Evolutionary conservation across 2,888 invertebrate species (phyloP).

Genomic region (Megamerina dolium): DNA sequence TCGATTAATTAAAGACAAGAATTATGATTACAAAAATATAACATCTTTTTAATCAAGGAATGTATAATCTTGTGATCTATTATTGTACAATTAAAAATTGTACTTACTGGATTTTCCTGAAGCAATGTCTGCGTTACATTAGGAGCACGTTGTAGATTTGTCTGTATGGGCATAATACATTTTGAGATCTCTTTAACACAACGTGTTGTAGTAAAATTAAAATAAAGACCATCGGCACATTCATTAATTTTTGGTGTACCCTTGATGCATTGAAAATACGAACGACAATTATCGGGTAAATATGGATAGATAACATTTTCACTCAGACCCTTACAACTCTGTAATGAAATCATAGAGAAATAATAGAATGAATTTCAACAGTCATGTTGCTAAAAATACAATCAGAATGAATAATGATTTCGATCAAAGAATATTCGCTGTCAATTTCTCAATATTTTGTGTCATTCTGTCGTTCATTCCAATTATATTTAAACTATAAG

Average conservation of each 20-base stretch:
- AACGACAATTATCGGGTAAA: constrained; percentile 25
- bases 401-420: no score
- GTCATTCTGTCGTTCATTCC: no score
- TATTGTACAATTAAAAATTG: constrained; percentile 1
- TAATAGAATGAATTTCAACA: no score
- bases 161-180: constrained; percentile 17
- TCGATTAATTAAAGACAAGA: no score
- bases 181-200: constrained; percentile 24
- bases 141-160: constrained; percentile 2
- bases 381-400: no score
- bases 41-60: no score
- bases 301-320: constrained; percentile 25
- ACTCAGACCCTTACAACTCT: constrained; percentile 25
- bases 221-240: constrained; percentile 27
- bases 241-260: constrained; percentile 22
- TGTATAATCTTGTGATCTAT: no score
- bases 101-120: neutral
- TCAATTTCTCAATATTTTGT: no score
- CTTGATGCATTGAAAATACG: constrained; percentile 30
- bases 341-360: neutral
- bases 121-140: neutral
- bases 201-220: constrained; percentile 19
- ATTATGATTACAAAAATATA: no score
- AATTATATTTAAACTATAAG: no score
- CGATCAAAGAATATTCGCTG: no score